Conservation (phyloP, 2,113 vertebrate genomes). For the Dasyurus viverrinus region DNA sequence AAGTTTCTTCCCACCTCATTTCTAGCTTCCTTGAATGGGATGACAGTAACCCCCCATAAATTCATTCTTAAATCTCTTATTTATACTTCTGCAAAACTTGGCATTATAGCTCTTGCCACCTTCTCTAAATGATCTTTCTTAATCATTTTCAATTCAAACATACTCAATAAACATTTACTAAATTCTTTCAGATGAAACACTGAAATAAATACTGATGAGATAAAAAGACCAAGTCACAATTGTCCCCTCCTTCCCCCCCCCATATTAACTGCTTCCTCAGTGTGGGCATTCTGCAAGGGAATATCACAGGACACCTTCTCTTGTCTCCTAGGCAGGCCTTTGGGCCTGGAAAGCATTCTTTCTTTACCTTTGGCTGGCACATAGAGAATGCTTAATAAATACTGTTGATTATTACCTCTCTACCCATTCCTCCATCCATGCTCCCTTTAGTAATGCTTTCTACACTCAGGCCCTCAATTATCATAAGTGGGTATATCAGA, state of each 20-base stretch:
- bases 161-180: background rate
- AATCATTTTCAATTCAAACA: background rate
- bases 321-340: background rate
- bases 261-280: background rate
- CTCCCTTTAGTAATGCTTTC: background rate
- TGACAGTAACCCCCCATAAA: background rate
- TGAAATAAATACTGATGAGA: background rate
- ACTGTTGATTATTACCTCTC: background rate
- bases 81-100: background rate
- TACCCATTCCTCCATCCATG: too few species aligned
- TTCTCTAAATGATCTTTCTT: background rate
- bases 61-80: background rate
- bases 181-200: background rate
- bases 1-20: background rate
- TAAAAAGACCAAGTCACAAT: background rate
- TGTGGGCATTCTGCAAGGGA: background rate
- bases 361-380: background rate
- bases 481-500: background rate
- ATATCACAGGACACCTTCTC: background rate
- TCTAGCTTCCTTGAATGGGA: background rate
- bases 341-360: background rate
- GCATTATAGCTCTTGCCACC: background rate
- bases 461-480: background rate
- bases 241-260: background rate
- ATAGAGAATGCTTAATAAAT: background rate